Percentiles rank a stretch among this genome's conserved stretches.
phyloP scores from a whole-genome alignment of 2,113 vertebrate species.

The Piprites chloris region DNA sequence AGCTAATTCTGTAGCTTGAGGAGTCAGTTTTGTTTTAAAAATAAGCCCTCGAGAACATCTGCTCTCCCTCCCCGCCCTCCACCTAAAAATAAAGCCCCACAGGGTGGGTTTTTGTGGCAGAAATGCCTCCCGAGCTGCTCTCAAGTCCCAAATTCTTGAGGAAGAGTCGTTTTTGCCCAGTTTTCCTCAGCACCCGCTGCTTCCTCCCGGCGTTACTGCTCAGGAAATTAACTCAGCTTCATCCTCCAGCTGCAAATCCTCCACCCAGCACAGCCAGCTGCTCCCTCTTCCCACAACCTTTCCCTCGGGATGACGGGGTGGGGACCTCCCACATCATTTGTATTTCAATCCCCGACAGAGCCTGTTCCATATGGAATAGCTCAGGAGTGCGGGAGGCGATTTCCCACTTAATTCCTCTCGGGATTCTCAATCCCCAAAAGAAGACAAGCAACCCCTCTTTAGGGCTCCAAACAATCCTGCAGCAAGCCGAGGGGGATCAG shows the following conservation, averaged over 20 bases:
- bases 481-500: background rate
- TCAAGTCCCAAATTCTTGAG: background rate
- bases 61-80: background rate
- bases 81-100: conserved; percentile 12
- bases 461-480: background rate
- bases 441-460: background rate
- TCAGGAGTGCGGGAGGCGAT: background rate
- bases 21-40: background rate
- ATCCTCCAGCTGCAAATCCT: background rate
- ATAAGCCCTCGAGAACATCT: conserved; percentile 6
- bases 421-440: background rate
- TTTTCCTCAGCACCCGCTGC: background rate
- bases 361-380: background rate
- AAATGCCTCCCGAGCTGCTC: background rate
- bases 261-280: background rate
- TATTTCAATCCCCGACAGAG: background rate
- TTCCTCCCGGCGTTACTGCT: background rate
- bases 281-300: background rate
- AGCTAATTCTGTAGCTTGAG: background rate
- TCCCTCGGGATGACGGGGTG: background rate
- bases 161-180: background rate
- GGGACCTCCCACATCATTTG: background rate
- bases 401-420: background rate
- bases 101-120: background rate
- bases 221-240: background rate